Evolutionary conservation across 2,888 invertebrate genomes (phyloP), one percentile per base, ranked within the genome.

Genomic region (Orthosia gracilis): DNA sequence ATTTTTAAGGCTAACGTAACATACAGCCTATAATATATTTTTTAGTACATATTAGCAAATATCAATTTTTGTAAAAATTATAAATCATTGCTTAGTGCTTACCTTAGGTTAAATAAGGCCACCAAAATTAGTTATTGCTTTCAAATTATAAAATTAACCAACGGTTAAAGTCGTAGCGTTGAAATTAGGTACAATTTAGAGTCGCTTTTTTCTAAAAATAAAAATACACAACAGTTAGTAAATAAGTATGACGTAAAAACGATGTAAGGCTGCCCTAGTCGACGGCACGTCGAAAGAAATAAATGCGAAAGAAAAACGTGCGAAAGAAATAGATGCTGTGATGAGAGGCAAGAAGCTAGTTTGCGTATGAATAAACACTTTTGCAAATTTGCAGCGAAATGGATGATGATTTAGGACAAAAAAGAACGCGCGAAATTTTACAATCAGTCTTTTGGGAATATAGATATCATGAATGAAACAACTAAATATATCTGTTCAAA

Each of bases 1-100:
- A 71, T 83, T 49, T 69, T 52, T 71, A 47, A 68, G 23, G 23
- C 21, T 50, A 45, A 49, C 2, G 9, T 70, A 70, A 70, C n/a
- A n/a, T n/a, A n/a, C 3, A 79, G 83, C 68, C 70, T 81, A 52
- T 57, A 59, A 45, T 64, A 66, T 52, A n/a, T 62, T 0, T 4
- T 52, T 75, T 59, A 70, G 61, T 54, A 31, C 31, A 31, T 31
- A 0, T 62, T 59, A 59, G 59, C 12, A 64, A 54, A 65, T 65
- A 57, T 26, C 13, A 63, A 61, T 52, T 2, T 47, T 18, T 57
- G 61, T 65, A 54, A 68, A 64, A 64, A 12, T 66, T 66, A 47
- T 31, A 52, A 55, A 40, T 21, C 55, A 15, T 52, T 49, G 70
- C 47, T 61, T 55, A 58, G n/a, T 26, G 26, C 3, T 2, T 26